Evolutionary conservation across 1,140 invertebrate species (phyloP), one percentile per base, ranked within the genome.

Genomic region (Apocrypta bakeri): DNA sequence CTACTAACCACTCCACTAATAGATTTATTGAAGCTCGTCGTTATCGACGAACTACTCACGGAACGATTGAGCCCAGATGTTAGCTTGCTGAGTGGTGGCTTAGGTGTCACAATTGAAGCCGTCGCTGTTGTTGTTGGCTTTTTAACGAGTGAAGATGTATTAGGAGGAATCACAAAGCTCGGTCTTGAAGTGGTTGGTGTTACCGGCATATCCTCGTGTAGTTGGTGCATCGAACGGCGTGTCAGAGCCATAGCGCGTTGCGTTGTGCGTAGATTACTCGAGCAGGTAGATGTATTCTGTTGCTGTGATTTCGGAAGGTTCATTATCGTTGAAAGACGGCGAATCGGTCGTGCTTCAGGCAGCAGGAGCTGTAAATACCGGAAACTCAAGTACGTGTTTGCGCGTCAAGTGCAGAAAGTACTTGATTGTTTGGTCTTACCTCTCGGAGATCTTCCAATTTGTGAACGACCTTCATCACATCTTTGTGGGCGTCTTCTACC

Each of bases 1-100:
- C 27, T 4, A n/a, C 3, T 14, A 14, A 4, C 56, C 2, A 21
- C 11, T 25, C n/a, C 63, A 64, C 7, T 33, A n/a, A n/a, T n/a
- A 24, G 21, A n/a, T 27, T 56, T 56, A 56, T n/a, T 56, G 17
- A 25, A 63, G 27, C 24, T 21, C 69, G 69, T 7, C 29, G 48
- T 85, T 85, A 88, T 87, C 33, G 31, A 1, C 29, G 21, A n/a
- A 9, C 8, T 66, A 21, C 31, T 72, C 8, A 33, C n/a, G 25
- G 31, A 40, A 17, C 69, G 69, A 33, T n/a, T 6, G 11, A 12
- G 1, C 9, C 63, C 37, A 17, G 12, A 11, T 29, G 69, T n/a
- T n/a, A 72, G 29, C 29, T 72, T 40, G 69, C 33, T 72, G 2
- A 9, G 9, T 37, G 33, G 3, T 37, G 31, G 33, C 69, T 72